Base-by-base conservation (phyloP, 2,113 vertebrate species). In the Trogon surrucura region DNA sequence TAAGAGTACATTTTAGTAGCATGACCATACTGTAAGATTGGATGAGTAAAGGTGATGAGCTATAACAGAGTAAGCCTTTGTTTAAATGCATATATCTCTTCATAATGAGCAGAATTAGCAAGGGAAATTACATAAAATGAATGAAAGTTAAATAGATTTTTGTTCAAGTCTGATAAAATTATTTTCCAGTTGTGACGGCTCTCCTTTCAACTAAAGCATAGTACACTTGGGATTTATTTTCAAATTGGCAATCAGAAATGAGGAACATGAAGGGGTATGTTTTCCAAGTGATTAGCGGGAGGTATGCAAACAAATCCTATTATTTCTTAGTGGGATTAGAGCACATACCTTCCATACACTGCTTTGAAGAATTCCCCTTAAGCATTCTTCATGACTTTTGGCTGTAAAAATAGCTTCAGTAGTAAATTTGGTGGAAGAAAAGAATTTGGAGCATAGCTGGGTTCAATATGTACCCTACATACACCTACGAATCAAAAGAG, bases 161-260 rank as follows among this genome's bases (percentile, higher is more conserved):
- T 96, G 92, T 95, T 95, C 77, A 85, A 94, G 92, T 77, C 92
- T 92, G 93, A 95, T 96, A 95, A 92, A 95, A 95, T 96, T 95
- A 93, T 95, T 95, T 96, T 94, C 92, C 21, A 61, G 50, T 71
- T 80, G 32, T 44, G 30, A 60, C 1, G 2, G 44, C 48, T 85
- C 19, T 80, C 41, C 83, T 93, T 94, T 91, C 75, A 90, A 84
- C 51, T 69, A 41, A 91, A 57, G 60, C 79, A 20, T 38, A 27
- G 62, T 71, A 56, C 75, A 8, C 67, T 93, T 64, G 64, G 86
- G 86, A 87, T 95, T 95, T 95, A 80, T 91, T 89, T 96, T 93
- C 54, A 85, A 89, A 92, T 83, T 91, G 93, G 74, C 79, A 80
- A 56, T 85, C 91, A 91, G 75, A 92, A 85, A 91, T 62, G 41